Evolutionary conservation across 2,797 vertebrate genomes (phyloP).

Genomic region (Alca torda): DNA sequence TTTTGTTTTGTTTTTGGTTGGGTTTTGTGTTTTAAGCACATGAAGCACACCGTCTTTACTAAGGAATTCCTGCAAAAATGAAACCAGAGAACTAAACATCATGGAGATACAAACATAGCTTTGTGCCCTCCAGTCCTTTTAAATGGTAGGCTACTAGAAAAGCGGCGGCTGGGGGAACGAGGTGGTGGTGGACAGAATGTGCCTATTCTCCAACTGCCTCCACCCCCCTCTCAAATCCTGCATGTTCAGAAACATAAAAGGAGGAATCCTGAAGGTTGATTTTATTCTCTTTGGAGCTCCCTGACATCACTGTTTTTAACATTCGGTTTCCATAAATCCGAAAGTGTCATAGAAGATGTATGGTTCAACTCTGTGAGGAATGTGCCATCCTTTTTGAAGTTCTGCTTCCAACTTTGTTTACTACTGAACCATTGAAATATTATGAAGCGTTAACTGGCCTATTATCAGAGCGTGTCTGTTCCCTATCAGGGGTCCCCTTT

Average conservation of each 20-base stretch:
- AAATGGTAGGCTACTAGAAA: neutral
- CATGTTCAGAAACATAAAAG: conserved; percentile 47
- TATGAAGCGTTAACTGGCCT: conserved; percentile 68
- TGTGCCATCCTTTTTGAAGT: conserved; percentile 78
- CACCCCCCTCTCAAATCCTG: neutral
- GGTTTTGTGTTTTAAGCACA: neutral
- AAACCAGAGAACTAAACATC: neutral
- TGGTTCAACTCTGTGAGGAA: conserved; percentile 54
- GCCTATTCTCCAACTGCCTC: neutral
- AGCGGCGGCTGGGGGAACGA: neutral
- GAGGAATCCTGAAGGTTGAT: conserved; percentile 26
- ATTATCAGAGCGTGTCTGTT: conserved; percentile 73
- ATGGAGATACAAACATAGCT: neutral
- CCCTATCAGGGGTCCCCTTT: conserved; percentile 74
- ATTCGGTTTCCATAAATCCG: conserved; percentile 69
- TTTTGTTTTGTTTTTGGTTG: neutral
- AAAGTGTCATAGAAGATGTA: conserved; percentile 56
- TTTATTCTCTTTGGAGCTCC: conserved; percentile 50
- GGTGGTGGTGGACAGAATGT: neutral
- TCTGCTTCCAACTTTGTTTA: conserved; percentile 69
- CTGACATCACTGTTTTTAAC: conserved; percentile 54
- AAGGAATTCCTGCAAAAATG: neutral
- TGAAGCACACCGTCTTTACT: neutral
- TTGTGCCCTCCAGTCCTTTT: neutral
- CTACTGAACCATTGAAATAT: conserved; percentile 66